Evolutionary conservation across 2,888 invertebrate species (phyloP).

Genomic region (Pachydiplax longipennis): DNA sequence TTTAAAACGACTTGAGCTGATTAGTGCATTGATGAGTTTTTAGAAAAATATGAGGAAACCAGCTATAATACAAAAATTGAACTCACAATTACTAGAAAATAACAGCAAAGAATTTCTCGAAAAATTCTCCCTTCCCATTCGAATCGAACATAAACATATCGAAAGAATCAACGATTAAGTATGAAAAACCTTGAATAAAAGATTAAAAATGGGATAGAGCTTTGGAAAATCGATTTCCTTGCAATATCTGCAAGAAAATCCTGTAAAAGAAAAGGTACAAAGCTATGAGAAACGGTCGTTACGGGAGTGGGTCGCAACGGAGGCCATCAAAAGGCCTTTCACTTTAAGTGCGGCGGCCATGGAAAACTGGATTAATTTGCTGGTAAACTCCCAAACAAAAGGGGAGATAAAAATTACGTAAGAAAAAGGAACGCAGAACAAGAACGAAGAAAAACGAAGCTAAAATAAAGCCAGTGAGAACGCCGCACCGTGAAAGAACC

Average conservation of each 20-base stretch:
- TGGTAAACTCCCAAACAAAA: background rate
- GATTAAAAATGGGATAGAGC: too few species aligned
- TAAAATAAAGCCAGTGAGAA: background rate
- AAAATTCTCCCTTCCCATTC: too few species aligned
- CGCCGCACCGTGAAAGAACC: background rate
- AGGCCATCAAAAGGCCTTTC: background rate
- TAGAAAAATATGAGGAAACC: too few species aligned
- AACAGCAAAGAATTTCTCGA: too few species aligned
- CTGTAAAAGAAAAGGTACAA: background rate
- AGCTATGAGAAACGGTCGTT: background rate
- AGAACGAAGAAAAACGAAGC: background rate
- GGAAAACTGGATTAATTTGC: constrained; percentile 30
- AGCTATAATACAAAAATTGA: too few species aligned
- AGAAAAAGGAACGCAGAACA: background rate
- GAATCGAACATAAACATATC: too few species aligned
- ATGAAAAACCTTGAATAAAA: too few species aligned
- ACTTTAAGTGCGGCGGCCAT: background rate
- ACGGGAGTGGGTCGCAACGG: background rate
- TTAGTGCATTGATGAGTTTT: too few species aligned
- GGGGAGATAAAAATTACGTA: background rate
- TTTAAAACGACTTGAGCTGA: too few species aligned
- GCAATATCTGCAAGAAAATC: background rate
- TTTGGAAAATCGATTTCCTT: background rate
- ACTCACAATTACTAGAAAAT: too few species aligned
- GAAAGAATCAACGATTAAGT: too few species aligned